Conservation (phyloP, 2,888 invertebrate genomes). For the Plebejus anna region DNA sequence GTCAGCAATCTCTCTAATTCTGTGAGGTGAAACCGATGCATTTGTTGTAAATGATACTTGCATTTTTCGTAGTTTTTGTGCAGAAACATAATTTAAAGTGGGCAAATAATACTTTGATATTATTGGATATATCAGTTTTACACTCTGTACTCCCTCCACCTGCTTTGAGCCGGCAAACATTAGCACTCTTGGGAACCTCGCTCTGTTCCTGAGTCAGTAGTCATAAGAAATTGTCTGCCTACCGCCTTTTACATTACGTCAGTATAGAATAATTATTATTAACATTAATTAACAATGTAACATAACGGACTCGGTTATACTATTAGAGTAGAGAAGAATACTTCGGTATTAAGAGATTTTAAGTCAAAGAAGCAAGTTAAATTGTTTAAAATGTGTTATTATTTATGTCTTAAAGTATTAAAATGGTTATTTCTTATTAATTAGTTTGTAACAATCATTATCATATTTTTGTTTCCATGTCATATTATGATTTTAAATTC, state of each 20-base stretch:
- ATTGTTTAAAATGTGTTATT: slow-evolving; percentile 81
- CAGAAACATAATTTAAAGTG: neutral
- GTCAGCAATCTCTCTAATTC: slow-evolving; percentile 43
- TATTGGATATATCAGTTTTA: slow-evolving; percentile 6
- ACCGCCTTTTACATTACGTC: slow-evolving; percentile 78
- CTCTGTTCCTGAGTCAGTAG: slow-evolving; percentile 76
- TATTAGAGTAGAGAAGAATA: slow-evolving; percentile 77
- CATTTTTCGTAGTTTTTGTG: slow-evolving; percentile 36
- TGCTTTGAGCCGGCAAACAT: slow-evolving; percentile 21
- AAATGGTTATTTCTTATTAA: slow-evolving; percentile 80
- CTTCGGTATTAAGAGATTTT: slow-evolving; percentile 71
- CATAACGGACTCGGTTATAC: slow-evolving; percentile 77
- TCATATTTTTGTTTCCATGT: slow-evolving; percentile 64
- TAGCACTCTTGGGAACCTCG: slow-evolving; percentile 39
- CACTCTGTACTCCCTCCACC: slow-evolving; percentile 6
- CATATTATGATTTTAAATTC: slow-evolving; percentile 56
- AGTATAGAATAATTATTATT: slow-evolving; percentile 63
- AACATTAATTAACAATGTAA: slow-evolving; percentile 58
- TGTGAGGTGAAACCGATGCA: slow-evolving; percentile 41
- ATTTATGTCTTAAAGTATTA: slow-evolving; percentile 81
- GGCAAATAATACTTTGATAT: slow-evolving; percentile 3
- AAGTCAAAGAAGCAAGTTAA: slow-evolving; percentile 80
- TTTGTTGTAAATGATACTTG: slow-evolving; percentile 45
- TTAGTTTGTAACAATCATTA: slow-evolving; percentile 77
- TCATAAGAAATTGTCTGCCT: slow-evolving; percentile 76